Base-by-base conservation (phyloP, 2,113 vertebrate genomes). In the Noturus placidus region DNA sequence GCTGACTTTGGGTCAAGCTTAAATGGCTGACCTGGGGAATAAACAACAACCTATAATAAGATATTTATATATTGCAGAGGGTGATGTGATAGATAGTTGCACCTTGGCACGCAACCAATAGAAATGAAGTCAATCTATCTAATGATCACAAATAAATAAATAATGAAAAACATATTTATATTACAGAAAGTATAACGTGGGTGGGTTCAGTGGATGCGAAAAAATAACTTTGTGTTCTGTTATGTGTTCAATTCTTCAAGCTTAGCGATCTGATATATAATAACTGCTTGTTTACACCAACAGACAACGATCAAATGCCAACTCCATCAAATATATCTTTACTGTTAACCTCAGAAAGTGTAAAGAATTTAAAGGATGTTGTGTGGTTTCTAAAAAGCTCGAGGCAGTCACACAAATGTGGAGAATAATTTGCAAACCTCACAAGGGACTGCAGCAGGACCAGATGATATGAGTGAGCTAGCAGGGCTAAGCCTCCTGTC, bases 1-100 rank as follows among this genome's bases (percentile, higher is more conserved):
- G 98, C 98, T 72, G 98, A 97, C 92, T 99, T 99, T 86, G 98
- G 96, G 88, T 99, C 98, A 92, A 99, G 91, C 92, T 99, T 99
- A 93, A 99, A 99, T 0, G 98, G 98, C 33, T 99, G 98, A 94
- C 98, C 98, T 99, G 90, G 46, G 27, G 81, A 83, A 85, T 50
- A 50, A 85, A 83, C 19, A 61, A 17, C 33, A 80, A n/a, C 13
- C 19, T 61, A 10, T 54, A n/a, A 20, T 70, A 5, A 50, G 9
- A 67, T 15, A 61, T 74, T 10, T n/a, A 35, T 22, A 33, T 35
- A 88, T 22, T 14, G 2, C n/a, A 72, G 25, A 17, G 52, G 35
- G 11, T 79, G 52, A 59, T 38, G 52, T 69, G 27, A 82, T 95
- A 50, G 27, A 80, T 80, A 19, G 0, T 15, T 0, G 54, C 22